Evolutionary conservation across 2,113 vertebrate genomes (phyloP).

Genomic region (Campylorhamphus procurvoides): DNA sequence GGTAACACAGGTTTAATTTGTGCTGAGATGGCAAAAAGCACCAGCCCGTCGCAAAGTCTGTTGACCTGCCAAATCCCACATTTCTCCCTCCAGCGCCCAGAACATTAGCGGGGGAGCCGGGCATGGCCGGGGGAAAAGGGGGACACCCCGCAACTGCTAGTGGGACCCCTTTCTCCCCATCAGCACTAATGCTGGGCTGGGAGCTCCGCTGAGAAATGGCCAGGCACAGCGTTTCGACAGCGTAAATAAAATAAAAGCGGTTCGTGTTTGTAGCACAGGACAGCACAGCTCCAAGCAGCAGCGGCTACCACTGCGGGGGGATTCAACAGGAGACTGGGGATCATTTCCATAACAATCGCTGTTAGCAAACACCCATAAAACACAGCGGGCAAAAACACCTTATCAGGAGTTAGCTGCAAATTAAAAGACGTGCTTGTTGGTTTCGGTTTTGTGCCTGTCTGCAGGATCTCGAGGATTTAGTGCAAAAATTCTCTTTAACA

Average conservation of each 20-base stretch:
- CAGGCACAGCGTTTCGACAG: not conserved
- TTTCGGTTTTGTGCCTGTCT: not conserved
- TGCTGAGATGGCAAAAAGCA: not conserved
- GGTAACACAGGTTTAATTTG: not conserved
- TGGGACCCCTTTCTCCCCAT: not conserved
- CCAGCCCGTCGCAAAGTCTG: not conserved
- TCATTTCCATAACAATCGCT: not conserved
- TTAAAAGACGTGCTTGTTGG: not conserved
- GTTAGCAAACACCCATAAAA: not conserved
- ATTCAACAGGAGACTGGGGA: not conserved
- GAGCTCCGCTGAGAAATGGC: rapidly evolving
- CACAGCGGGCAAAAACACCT: not conserved
- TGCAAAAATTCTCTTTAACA: not conserved
- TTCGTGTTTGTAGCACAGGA: not conserved
- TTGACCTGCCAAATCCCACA: not conserved
- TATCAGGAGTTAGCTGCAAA: not conserved
- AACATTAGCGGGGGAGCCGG: rapidly evolving
- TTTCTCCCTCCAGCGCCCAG: not conserved
- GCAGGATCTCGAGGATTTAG: not conserved
- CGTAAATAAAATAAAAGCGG: not conserved
- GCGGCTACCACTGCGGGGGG: not conserved
- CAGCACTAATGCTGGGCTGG: not conserved
- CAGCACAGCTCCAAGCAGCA: not conserved
- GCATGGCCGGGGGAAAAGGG: rapidly evolving
- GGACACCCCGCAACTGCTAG: not conserved